Base-by-base conservation (phyloP, 2,888 invertebrate genomes). In the Norana najaformis region DNA sequence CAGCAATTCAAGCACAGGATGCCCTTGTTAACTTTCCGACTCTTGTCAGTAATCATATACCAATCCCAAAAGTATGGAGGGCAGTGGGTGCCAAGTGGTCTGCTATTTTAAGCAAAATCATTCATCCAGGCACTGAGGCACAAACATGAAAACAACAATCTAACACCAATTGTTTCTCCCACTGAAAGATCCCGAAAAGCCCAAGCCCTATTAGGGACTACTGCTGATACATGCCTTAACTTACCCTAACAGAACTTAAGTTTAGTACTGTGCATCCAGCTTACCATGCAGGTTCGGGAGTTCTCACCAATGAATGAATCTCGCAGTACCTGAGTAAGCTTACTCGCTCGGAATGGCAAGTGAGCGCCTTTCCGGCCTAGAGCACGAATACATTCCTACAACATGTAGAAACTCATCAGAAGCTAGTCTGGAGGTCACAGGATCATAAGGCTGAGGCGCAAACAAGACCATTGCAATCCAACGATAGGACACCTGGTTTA, bases 241-340 rank as follows among this genome's bases (percentile, higher is more conserved):
- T 41, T 13, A 69, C 69, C n/a, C 8, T 16, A 13, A 30, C 69
- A 69, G n/a, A 69, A 69, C 69, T 69, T n/a, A 30, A 69, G 30
- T 69, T 30, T 69, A n/a, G 69, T 13, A 69, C n/a, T 13, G n/a
- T 5, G 69, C n/a, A n/a, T n/a, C 69, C 36, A 35, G 20, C 91
- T 89, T 35, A 91, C 90, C 99, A 99, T 99, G 95, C 99, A 99
- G 36, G 99, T 99, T 95, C 97, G 97, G 85, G 98, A 98, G 95
- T 99, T 99, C 95, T 98, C 98, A 23, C 99, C 99, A 94, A 99
- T 98, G 95, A 99, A 99, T 88, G 98, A 98, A 96, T 99, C 99
- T 93, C 98, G 96, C 92, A 99, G 96, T 91, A 99, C 99, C 95
- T 97, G 97, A 82, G 99, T 99, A 90, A 99, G 96, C 95, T 99